Base-by-base conservation (phyloP, 2,797 vertebrate genomes). In the Artibeus jamaicensis region DNA sequence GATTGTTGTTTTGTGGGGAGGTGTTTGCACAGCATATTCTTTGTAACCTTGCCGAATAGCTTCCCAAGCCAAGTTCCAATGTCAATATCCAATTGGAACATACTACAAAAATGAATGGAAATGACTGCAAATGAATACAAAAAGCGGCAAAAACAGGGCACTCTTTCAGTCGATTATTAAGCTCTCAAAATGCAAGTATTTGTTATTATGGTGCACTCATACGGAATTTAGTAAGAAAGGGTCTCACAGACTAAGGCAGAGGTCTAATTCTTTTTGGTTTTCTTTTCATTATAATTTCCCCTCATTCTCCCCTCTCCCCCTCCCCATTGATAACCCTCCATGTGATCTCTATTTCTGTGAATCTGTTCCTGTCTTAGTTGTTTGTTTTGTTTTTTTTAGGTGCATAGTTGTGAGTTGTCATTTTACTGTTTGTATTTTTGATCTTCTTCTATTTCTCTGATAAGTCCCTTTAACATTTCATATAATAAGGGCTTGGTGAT, bases 21-120 rank as follows among this genome's bases (percentile, higher is more conserved):
- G n/a, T n/a, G 42, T 76, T 87, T 87, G 70, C 46, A 88, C 12
- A 81, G 26, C 12, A 67, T 81, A 74, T 68, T 83, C 50, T 84
- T 78, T 68, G 42, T 39, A 79, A 84, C 9, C 18, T 93, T 24
- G 93, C 70, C 62, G 48, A 67, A 77, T 5, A 53, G n/a, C 39
- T 88, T 91, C 62, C 46, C 50, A 91, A 55, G 59, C 22, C 42
- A 83, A 42, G 32, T 86, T 93, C n/a, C 21, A n/a, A 93, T 93
- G 32, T 91, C 55, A 88, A 9, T 89, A 14, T n/a, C 50, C 48
- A 84, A 88, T 55, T 44, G 74, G 29, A 67, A 93, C 26, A 19
- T 86, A 79, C 29, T 90, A 5, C 21, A 86, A 94, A 93, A 91
- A 88, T 86, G n/a, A 81, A 53, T 79, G 22, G 21, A 90, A 83